Evolutionary conservation across 2,888 invertebrate genomes (phyloP).

Genomic region (Ormia ochracea): DNA sequence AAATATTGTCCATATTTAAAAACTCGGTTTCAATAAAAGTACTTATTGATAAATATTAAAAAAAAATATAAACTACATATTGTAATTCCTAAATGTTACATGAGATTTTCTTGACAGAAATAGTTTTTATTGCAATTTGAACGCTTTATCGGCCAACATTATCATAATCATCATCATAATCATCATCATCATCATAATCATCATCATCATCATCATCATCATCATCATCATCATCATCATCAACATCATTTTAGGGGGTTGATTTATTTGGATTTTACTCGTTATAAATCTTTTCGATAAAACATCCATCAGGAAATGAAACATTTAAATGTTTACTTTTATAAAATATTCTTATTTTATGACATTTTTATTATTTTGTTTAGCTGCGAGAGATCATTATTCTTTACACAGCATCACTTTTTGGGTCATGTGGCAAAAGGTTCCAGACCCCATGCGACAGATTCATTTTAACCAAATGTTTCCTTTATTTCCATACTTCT

Average conservation of each 20-base stretch:
- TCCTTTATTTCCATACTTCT: background rate
- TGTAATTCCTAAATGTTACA: conserved; percentile 68
- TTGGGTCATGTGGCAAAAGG: conserved; percentile 53
- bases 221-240: conserved; percentile 13
- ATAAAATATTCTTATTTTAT: conserved; percentile 34
- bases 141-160: conserved; percentile 34
- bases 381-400: conserved; percentile 8
- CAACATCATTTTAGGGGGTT: conserved; percentile 7
- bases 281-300: conserved; percentile 1
- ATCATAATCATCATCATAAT: background rate
- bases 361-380: conserved; percentile 32
- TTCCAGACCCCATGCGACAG: conserved; percentile 39
- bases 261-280: background rate
- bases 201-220: background rate
- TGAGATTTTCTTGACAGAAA: conserved; percentile 70
- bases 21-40: background rate
- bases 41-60: conserved; percentile 7
- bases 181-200: conserved; percentile 1
- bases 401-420: conserved; percentile 27
- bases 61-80: conserved; percentile 47
- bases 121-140: conserved; percentile 45
- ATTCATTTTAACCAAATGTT: conserved; percentile 36
- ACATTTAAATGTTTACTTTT: conserved; percentile 43
- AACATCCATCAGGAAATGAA: conserved; percentile 14
- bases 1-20: too few relatives aligned